phyloP scores from a whole-genome alignment of 2,113 vertebrate species.

The Misgurnus anguillicaudatus region DNA sequence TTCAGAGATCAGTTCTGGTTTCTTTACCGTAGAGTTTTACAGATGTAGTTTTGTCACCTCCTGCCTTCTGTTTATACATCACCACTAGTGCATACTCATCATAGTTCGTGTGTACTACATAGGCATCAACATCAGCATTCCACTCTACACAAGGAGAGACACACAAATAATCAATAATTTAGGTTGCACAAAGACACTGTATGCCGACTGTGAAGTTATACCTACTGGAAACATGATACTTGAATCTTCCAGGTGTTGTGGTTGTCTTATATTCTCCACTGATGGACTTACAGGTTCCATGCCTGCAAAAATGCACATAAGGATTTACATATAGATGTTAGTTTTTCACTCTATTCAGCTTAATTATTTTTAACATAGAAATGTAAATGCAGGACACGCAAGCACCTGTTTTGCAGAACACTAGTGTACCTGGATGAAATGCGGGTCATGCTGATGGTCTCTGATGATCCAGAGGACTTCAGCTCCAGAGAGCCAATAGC shows the following conservation, averaged over 20 bases:
- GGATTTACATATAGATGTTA: not conserved
- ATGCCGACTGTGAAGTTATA: not conserved
- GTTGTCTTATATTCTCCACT: slow-evolving; percentile 66
- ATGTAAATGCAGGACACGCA: not conserved
- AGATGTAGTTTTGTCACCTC: slow-evolving; percentile 64
- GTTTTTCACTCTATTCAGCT: no score
- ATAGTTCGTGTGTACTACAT: slow-evolving; percentile 88
- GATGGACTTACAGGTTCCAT: slow-evolving; percentile 61
- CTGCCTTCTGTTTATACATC: slow-evolving; percentile 71
- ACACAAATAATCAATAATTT: slow-evolving; percentile 2
- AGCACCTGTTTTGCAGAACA: not conserved
- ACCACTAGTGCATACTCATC: slow-evolving; percentile 84
- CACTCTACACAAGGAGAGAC: slow-evolving; percentile 70
- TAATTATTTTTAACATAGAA: no score
- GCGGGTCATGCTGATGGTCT: slow-evolving; percentile 56
- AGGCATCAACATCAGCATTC: slow-evolving; percentile 72
- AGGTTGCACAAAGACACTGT: not conserved
- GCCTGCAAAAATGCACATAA: slow-evolving; percentile 52
- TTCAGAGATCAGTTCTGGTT: not conserved
- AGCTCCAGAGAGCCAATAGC: slow-evolving; percentile 78
- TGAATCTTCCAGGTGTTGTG: slow-evolving; percentile 66
- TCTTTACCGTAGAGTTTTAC: slow-evolving; percentile 76
- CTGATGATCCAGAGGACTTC: slow-evolving; percentile 39
- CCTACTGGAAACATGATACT: slow-evolving; percentile 64
- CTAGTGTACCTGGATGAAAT: slow-evolving; percentile 57